Evolutionary conservation across 2,888 invertebrate genomes (phyloP), one percentile per base, ranked within the genome.

Genomic region (Callinectes sapidus): DNA sequence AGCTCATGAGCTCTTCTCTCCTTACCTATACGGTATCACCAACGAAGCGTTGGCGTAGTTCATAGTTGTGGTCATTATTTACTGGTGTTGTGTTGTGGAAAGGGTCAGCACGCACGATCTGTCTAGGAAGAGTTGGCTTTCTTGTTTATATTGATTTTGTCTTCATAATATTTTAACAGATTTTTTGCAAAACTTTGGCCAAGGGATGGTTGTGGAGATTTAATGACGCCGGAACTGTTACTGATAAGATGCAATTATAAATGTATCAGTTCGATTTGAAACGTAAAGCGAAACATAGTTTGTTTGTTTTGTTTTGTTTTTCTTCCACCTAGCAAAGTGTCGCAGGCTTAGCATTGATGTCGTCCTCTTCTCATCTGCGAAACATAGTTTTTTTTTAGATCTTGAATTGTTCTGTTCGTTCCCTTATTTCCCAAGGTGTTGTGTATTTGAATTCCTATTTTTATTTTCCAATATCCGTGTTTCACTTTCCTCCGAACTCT

Each of bases 391-490:
- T 81, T 81, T 35, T 32, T 13, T 35, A 81, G 81, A 81, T 81
- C 81, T 5, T 35, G 35, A 81, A 81, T 81, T 81, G 35, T 81
- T 81, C 35, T 16, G 16, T 81, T 81, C 81, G 81, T 81, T 81
- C 81, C 81, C 32, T 81, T 35, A 81, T 81, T 81, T 81, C 81
- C 81, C 81, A 81, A n/a, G 81, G 35, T 81, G 81, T 81, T 81
- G 81, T 77, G 71, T 81, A 81, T 81, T 81, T 81, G 81, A 81
- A 81, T 81, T 81, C 81, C 35, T 81, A 81, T 81, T 81, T 81
- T 81, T 81, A 81, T 81, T 81, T 81, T 81, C 81, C 81, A 81
- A 81, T 81, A 81, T 81, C 81, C 32, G 81, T 35, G 81, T 35
- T 81, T 81, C 81, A 35, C 81, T 81, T 81, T 81, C 81, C 81